Conservation (phyloP, 2,113 vertebrate species). For the Siniperca knerii region DNA sequence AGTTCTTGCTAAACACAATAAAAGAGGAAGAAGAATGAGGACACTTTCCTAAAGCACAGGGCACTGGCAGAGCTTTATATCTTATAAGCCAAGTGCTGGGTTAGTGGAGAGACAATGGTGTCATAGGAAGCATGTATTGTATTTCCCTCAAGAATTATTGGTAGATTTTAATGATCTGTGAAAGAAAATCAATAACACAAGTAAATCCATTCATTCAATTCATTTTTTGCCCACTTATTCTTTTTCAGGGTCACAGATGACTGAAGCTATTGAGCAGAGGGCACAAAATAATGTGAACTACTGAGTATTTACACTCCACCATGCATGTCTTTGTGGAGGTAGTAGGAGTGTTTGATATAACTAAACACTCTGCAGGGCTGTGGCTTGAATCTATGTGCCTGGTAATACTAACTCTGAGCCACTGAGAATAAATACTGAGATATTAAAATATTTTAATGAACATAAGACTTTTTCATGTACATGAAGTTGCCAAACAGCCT, state of each 20-base stretch:
- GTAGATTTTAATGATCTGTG: slow-evolving; percentile 11
- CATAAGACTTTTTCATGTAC: background rate
- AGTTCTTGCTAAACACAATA: slow-evolving; percentile 50
- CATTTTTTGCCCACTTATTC: background rate
- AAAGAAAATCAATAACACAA: slow-evolving; percentile 39
- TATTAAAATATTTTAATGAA: slow-evolving; percentile 1
- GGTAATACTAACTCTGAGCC: background rate
- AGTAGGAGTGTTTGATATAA: slow-evolving; percentile 5
- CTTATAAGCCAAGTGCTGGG: slow-evolving; percentile 7
- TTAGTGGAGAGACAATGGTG: background rate
- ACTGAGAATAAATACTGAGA: background rate
- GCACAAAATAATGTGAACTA: slow-evolving; percentile 3
- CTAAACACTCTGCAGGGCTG: slow-evolving; percentile 21
- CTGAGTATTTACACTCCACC: slow-evolving; percentile 14
- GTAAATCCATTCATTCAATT: slow-evolving; percentile 11
- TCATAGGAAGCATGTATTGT: background rate
- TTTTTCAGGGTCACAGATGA: slow-evolving; percentile 22
- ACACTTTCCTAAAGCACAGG: slow-evolving; percentile 30
- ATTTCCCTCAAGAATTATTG: slow-evolving; percentile 11
- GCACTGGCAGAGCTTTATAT: slow-evolving; percentile 30
- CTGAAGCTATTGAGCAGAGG: background rate
- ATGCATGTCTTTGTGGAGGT: slow-evolving; percentile 15
- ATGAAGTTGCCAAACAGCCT: background rate
- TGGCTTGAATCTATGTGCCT: background rate
- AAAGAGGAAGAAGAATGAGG: slow-evolving; percentile 51